phyloP scores from a whole-genome alignment of 2,888 invertebrate genomes.

The Cheilosia scutellata region DNA sequence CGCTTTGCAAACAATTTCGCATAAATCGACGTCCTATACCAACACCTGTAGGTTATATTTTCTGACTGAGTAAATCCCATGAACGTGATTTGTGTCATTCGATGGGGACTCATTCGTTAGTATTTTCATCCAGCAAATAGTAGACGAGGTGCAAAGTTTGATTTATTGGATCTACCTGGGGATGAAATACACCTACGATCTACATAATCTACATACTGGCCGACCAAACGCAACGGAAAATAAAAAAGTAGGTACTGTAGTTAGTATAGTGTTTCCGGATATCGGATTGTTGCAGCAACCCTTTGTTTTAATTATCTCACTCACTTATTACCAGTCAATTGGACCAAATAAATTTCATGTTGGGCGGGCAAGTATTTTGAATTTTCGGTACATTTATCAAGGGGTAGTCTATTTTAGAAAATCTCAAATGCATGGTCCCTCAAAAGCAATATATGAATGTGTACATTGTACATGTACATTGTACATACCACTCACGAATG shows the following conservation, averaged over 20 bases:
- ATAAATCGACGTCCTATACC: slow-evolving; percentile 44
- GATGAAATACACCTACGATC: slow-evolving; percentile 4
- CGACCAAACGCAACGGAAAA: neutral
- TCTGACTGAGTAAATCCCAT: slow-evolving; percentile 76
- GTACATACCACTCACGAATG: neutral
- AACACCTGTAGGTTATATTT: slow-evolving; percentile 49
- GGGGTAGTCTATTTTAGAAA: slow-evolving; percentile 39
- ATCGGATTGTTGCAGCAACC: slow-evolving; percentile 8
- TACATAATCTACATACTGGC: neutral
- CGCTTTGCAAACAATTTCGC: slow-evolving; percentile 67
- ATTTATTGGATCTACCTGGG: slow-evolving; percentile 51
- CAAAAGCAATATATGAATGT: neutral
- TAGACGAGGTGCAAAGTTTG: slow-evolving; percentile 58
- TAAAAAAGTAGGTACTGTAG: slow-evolving; percentile 7
- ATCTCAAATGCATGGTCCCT: slow-evolving; percentile 47
- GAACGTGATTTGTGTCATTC: slow-evolving; percentile 78
- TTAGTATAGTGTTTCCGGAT: slow-evolving; percentile 5
- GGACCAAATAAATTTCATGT: neutral
- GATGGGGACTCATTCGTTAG: slow-evolving; percentile 77
- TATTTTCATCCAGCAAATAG: slow-evolving; percentile 68
- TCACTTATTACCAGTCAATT: slow-evolving; percentile 39
- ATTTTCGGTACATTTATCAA: slow-evolving; percentile 12
- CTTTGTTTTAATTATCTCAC: neutral
- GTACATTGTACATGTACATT: neutral
- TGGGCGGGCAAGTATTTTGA: slow-evolving; percentile 3